A percentile compares a stretch with the other conserved stretches of the same genome.
Evolutionary conservation across 2,797 vertebrate genomes (phyloP).

Genomic region (Pyrrhura leucotis): DNA sequence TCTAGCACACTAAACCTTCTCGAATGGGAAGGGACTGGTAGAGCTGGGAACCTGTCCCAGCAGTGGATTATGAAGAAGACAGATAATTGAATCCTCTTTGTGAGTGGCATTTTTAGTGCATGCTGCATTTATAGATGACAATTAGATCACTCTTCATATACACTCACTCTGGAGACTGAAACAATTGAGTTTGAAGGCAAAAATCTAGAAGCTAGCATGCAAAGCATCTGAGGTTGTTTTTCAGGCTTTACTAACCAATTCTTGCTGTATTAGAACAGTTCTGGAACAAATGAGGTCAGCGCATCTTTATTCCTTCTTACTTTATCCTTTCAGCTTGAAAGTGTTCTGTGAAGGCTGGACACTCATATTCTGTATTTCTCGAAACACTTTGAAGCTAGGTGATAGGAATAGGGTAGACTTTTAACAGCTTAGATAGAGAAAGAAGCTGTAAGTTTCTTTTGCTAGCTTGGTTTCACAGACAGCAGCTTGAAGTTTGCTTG

Average conservation of each 20-base stretch:
- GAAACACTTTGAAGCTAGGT: constrained; percentile 53
- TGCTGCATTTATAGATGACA: neutral
- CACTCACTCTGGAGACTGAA: neutral
- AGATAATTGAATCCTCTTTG: neutral
- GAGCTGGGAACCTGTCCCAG: neutral
- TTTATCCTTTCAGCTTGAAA: neutral
- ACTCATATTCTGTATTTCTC: constrained; percentile 34
- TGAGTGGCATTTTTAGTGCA: neutral
- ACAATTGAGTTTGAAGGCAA: neutral
- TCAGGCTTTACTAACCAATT: neutral
- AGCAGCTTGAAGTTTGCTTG: neutral
- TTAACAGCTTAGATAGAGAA: constrained; percentile 29
- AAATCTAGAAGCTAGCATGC: neutral
- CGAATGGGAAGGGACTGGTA: neutral
- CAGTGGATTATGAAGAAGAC: neutral
- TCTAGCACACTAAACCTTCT: neutral
- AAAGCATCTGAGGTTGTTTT: neutral
- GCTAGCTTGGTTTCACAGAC: neutral
- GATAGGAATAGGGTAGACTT: constrained; percentile 37
- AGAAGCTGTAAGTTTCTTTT: constrained; percentile 19
- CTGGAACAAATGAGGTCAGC: neutral
- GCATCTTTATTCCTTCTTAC: neutral
- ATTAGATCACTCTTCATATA: neutral
- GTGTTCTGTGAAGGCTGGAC: neutral
- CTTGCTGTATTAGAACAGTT: neutral